Base-by-base conservation (phyloP, 1,140 invertebrate species). In the Ceratina australensis region DNA sequence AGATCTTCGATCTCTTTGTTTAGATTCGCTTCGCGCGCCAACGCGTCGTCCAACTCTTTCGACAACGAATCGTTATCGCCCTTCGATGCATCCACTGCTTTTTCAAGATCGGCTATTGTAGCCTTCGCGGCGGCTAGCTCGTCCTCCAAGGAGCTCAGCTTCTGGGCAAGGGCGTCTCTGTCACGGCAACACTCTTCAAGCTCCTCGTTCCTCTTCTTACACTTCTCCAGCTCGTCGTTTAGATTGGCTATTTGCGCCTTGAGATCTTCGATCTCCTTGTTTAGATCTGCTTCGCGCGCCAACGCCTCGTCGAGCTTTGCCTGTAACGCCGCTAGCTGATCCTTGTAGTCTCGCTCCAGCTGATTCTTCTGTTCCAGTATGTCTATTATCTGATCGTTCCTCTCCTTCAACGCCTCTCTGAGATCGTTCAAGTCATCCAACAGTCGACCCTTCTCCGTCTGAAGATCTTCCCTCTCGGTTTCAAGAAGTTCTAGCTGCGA, bases 351-450 rank as follows among this genome's bases (percentile, higher is more conserved):
- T 4, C 66, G 24, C 15, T 65, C 68, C 7, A 28, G 16, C 60
- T 78, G 78, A 15, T 82, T 79, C 50, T 82, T 81, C 24, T 83
- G 61, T 56, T 89, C 81, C 20, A 88, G 57, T 49, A 87, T 68
- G 28, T 86, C 63, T 3, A 81, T 83, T 54, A 89, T 89, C 60
- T 87, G 82, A 59, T 86, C 80, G 56, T 89, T 84, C 26, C 82
- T 82, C 15, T 88, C 84, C 2, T 83, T 60, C 1, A 82, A 16
- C 0, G 42, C 52, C 2, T 69, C 28, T 0, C 79, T 79, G 2
- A 86, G n/a, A 57, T 84, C 67, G 1, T 10, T 50, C 4, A 88
- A 18, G 15, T 89, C 87, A 0, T 86, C 82, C 18, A 87, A 28
- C 20, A 89, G 69, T 24, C 85, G 20, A 26, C 77, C 60, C 18